Base-by-base conservation (phyloP, 2,797 vertebrate species). In the Carcharodon carcharias region DNA sequence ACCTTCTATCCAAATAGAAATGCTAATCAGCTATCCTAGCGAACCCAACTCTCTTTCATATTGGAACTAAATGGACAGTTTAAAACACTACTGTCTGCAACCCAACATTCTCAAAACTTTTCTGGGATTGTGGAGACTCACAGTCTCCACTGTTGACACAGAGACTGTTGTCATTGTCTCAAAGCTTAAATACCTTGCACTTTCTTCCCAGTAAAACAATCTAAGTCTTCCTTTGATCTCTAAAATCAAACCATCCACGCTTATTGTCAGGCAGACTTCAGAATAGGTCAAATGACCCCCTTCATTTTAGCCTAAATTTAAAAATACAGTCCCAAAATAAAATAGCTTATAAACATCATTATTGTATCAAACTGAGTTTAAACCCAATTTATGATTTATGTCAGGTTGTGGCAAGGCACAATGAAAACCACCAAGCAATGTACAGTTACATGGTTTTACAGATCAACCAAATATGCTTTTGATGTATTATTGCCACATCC, bases 401-500 rank as follows among this genome's bases (percentile, higher is more conserved):
- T 45, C n/a, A 40, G n/a, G 50, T 77, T 11, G 54, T 23, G 69
- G 69, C 45, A 95, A 77, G 94, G 35, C 12, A 26, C 54, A 95
- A 18, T 63, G 56, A 95, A 54, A 95, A 31, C 26, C 45, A n/a
- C 45, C 65, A 95, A 26, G 65, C 45, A 77, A 58, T 35, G 35
- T 56, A 16, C 56, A 95, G 28, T 95, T 14, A 35, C 94, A 58
- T 14, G 45, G 58, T 95, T 73, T 31, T 71, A 77, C 93, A 23
- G 54, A n/a, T 35, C 69, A 95, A 73, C 69, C 12, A 77, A 95
- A 71, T 58, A 95, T 54, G 45, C 58, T 95, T 95, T 54, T 56
- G 67, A 95, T 95, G 14, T 95, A 95, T 77, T 95, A 73, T 95
- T 95, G 71, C 35, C 50, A 77, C 77, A 26, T 77, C 45, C 26